Conservation (phyloP, 2,113 vertebrate species). For the Plectropomus leopardus region DNA sequence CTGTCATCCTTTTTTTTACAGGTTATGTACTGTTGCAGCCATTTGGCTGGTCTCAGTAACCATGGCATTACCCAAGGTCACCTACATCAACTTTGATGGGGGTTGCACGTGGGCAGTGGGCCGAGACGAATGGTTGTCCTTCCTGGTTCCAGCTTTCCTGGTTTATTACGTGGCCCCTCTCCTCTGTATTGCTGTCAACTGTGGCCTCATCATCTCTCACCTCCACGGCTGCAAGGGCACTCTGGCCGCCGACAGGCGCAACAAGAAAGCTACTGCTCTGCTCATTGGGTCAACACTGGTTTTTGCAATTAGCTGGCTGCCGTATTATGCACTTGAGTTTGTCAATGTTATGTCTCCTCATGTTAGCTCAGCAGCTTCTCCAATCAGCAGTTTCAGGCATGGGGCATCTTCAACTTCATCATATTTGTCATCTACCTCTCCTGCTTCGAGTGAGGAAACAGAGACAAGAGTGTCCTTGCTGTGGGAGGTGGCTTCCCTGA, state of each 20-base stretch:
- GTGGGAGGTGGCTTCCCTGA: constrained; percentile 75
- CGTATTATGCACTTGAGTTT: constrained; percentile 80
- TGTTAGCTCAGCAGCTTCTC: constrained; percentile 64
- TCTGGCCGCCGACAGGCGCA: constrained; percentile 68
- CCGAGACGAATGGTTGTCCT: constrained; percentile 73
- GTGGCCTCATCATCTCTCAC: constrained; percentile 76
- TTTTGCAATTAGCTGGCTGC: constrained; percentile 81
- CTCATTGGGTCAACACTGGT: constrained; percentile 74
- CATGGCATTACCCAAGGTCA: constrained; percentile 82
- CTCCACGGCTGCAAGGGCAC: constrained; percentile 66
- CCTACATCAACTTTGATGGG: constrained; percentile 75
- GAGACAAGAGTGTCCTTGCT: constrained; percentile 62
- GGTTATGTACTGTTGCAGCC: constrained; percentile 58
- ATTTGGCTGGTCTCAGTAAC: constrained; percentile 78
- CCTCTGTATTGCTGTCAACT: constrained; percentile 76
- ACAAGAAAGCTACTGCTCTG: constrained; percentile 79
- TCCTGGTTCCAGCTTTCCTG: constrained; percentile 81
- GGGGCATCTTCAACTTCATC: background rate
- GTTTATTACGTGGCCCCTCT: constrained; percentile 79
- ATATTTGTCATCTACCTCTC: background rate
- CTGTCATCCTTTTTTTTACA: constrained; percentile 34
- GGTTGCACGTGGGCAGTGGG: constrained; percentile 77
- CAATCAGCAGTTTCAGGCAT: background rate
- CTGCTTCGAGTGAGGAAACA: accelerated
- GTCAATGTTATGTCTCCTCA: constrained; percentile 72